Base-by-base conservation (phyloP, 2,888 invertebrate genomes). In the Drosophila austrosaltans region DNA sequence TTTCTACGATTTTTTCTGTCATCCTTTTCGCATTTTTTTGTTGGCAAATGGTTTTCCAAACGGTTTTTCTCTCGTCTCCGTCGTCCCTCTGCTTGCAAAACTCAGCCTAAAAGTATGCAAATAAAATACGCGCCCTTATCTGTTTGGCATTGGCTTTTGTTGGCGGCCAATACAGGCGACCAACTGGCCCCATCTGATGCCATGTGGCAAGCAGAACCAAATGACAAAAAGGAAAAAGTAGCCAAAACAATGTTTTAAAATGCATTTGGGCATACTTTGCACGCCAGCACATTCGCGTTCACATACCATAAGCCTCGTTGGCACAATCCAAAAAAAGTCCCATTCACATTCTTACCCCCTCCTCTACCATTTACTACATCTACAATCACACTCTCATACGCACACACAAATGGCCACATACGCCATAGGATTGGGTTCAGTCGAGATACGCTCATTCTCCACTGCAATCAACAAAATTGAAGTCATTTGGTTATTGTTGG, bases 31-130 rank as follows among this genome's bases (percentile, higher is more conserved):
- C 71, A 75, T 76, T 78, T 79, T 81, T 79, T 63, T 78, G 75
- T 72, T 78, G 77, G 81, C 81, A 86, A 87, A 84, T 84, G 84
- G 83, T 69, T 83, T 86, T 84, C 70, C 79, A 81, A 84, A 78
- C 71, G 77, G 63, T 66, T 66, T 60, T 25, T 53, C 58, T 30
- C 39, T 56, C 30, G 30, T 39, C 42, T 25, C 58, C 32, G 32
- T 28, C 32, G 32, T 28, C 28, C 54, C 42, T 16, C 40, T 30
- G 71, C 70, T 56, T 59, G 71, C 71, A 76, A 78, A 76, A 83
- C 72, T 83, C 84, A 73, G 85, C 87, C 85, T 86, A 85, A 87
- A 86, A 86, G 85, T 85, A 86, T 86, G 85, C 87, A 87, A 85
- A 87, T 82, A 86, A 84, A 85, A 85, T 84, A 81, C 84, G 81